Percentiles rank a stretch among this genome's conserved stretches.
phyloP scores from a whole-genome alignment of 2,797 vertebrate species.

The Cebuella pygmaea region DNA sequence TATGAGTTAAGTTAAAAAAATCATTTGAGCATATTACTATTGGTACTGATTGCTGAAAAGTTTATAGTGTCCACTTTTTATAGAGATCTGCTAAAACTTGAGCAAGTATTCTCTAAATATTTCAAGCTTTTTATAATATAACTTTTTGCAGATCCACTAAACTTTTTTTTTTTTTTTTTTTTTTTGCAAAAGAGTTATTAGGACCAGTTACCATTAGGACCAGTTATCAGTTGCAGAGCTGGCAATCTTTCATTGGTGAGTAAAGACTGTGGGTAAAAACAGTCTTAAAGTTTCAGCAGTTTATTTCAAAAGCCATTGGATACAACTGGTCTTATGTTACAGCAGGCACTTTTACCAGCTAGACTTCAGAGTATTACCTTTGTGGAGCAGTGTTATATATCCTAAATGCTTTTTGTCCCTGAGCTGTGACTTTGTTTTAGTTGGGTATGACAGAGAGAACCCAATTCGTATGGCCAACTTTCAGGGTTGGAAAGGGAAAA shows the following conservation, averaged over 20 bases:
- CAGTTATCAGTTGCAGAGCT: neutral
- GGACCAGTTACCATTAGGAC: neutral
- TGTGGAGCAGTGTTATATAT: neutral
- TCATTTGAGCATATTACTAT: neutral
- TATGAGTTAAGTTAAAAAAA: neutral
- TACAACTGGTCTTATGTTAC: neutral
- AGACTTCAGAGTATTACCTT: neutral
- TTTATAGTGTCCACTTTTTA: neutral
- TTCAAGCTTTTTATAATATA: neutral
- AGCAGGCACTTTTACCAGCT: neutral
- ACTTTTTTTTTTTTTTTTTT: neutral
- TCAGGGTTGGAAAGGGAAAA: neutral
- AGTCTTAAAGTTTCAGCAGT: neutral
- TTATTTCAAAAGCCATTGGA: neutral
- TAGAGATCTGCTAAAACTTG: neutral
- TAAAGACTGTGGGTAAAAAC: neutral
- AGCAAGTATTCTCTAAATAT: neutral
- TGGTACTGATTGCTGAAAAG: neutral
- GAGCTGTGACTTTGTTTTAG: neutral
- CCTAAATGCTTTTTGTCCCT: neutral
- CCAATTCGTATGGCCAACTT: neutral
- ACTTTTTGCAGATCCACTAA: neutral
- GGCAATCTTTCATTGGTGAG: neutral
- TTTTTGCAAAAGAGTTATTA: conserved; percentile 21
- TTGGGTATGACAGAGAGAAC: neutral